These are phyloP conservation scores for Helicoverpa zea DNA, from an alignment of 1,140 invertebrate species.

Conservation along the genomic window DNA sequence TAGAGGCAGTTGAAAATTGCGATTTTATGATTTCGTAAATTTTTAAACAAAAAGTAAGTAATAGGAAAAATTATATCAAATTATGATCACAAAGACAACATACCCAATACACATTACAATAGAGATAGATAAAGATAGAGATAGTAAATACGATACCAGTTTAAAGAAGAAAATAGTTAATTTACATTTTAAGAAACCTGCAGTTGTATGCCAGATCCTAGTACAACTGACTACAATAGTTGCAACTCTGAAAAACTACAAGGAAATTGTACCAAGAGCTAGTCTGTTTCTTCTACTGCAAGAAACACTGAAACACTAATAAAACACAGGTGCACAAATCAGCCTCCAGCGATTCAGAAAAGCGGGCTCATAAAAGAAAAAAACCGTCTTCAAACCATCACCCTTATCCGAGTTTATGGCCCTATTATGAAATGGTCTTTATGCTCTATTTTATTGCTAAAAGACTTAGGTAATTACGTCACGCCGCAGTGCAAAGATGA, in stretches of 20 bases:
- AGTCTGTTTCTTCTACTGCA: not conserved
- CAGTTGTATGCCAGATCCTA: too few relatives aligned
- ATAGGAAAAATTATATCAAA: not conserved
- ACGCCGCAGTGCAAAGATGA: constrained; percentile 72
- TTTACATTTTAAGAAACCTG: too few relatives aligned
- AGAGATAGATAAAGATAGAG: too few relatives aligned
- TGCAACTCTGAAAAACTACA: too few relatives aligned
- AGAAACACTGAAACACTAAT: not conserved
- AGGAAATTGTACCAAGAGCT: too few relatives aligned
- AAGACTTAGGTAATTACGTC: constrained; percentile 83
- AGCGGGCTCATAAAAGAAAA: constrained; percentile 71
- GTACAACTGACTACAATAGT: too few relatives aligned
- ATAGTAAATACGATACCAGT: not conserved
- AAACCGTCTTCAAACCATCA: constrained; percentile 61
- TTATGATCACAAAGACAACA: too few relatives aligned
- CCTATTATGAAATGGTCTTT: constrained; percentile 85
- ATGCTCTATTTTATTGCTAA: constrained; percentile 80
- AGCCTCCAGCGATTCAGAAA: constrained; percentile 63
- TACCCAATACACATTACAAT: too few relatives aligned
- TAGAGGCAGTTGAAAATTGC: too few relatives aligned
- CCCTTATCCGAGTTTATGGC: constrained; percentile 74
- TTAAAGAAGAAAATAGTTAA: not conserved
- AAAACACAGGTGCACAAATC: constrained; percentile 61
- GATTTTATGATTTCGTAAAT: too few relatives aligned
- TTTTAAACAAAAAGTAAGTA: not conserved